phyloP scores from a whole-genome alignment of 2,888 invertebrate genomes.

The Notodonta dromedarius region DNA sequence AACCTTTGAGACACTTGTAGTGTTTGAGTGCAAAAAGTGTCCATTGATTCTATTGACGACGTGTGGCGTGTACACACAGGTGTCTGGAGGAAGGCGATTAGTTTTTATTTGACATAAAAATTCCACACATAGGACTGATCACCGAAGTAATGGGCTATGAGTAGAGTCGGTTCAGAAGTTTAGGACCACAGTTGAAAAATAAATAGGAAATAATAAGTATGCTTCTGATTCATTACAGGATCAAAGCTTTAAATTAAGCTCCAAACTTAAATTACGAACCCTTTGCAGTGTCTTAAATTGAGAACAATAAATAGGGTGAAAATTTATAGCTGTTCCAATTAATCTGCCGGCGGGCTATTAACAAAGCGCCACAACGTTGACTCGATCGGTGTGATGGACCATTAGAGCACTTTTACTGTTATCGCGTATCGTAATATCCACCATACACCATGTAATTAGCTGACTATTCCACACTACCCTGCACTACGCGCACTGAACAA shows the following conservation, averaged over 20 bases:
- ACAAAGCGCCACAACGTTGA: slow-evolving; percentile 69
- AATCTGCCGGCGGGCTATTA: slow-evolving; percentile 63
- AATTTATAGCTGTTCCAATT: slow-evolving; percentile 57
- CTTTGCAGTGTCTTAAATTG: slow-evolving; percentile 36
- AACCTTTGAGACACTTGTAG: slow-evolving; percentile 74
- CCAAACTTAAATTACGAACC: slow-evolving; percentile 29
- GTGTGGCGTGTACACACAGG: slow-evolving; percentile 66
- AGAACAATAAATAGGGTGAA: slow-evolving; percentile 38
- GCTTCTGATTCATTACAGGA: too few relatives aligned
- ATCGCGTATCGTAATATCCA: slow-evolving; percentile 74
- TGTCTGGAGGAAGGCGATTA: slow-evolving; percentile 38
- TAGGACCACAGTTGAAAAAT: too few relatives aligned
- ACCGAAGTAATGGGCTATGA: too few relatives aligned
- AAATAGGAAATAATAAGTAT: too few relatives aligned
- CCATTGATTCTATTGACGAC: slow-evolving; percentile 45
- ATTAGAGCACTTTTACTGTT: slow-evolving; percentile 80
- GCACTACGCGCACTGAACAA: slow-evolving; percentile 27
- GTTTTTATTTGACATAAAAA: background rate
- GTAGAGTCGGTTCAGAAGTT: too few relatives aligned
- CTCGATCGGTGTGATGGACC: slow-evolving; percentile 64
- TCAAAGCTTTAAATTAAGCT: too few relatives aligned
- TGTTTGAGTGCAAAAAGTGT: slow-evolving; percentile 44
- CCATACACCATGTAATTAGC: slow-evolving; percentile 73
- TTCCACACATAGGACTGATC: background rate
- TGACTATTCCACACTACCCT: slow-evolving; percentile 57